Conservation (phyloP, 2,797 vertebrate genomes). For the Anas bahamensis region DNA sequence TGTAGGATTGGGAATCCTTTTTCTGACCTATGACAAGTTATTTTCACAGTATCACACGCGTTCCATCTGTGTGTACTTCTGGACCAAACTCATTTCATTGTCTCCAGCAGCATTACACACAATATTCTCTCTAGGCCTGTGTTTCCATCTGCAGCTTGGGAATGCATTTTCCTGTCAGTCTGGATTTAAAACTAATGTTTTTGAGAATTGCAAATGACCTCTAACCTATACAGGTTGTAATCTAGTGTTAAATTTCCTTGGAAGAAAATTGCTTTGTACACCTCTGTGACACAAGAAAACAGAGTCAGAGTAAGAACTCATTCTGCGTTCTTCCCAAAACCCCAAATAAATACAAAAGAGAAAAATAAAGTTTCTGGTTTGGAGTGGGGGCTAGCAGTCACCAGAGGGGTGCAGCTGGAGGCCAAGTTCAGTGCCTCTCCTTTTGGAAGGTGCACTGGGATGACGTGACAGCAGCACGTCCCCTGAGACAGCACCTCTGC, state of each 20-base stretch:
- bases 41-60: not conserved
- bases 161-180: not conserved
- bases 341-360: rapidly evolving
- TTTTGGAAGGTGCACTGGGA: not conserved
- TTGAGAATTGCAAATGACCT: not conserved
- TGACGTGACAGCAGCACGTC: rapidly evolving
- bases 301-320: not conserved
- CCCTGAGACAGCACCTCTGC: not conserved
- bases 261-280: not conserved
- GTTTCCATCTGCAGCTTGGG: rapidly evolving
- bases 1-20: not conserved
- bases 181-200: not conserved
- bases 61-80: not conserved
- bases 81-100: rapidly evolving
- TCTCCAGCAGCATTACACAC: not conserved
- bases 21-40: too few species aligned
- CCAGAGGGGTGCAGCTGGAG: not conserved
- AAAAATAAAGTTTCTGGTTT: not conserved
- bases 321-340: not conserved
- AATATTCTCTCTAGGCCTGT: not conserved
- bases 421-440: not conserved
- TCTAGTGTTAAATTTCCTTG: not conserved
- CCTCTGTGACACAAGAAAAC: not conserved
- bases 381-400: not conserved
- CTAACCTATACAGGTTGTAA: not conserved